Percentiles rank a stretch among this genome's conserved stretches.
phyloP scores from a whole-genome alignment of 2,113 vertebrate species.

The Eira barbara region DNA sequence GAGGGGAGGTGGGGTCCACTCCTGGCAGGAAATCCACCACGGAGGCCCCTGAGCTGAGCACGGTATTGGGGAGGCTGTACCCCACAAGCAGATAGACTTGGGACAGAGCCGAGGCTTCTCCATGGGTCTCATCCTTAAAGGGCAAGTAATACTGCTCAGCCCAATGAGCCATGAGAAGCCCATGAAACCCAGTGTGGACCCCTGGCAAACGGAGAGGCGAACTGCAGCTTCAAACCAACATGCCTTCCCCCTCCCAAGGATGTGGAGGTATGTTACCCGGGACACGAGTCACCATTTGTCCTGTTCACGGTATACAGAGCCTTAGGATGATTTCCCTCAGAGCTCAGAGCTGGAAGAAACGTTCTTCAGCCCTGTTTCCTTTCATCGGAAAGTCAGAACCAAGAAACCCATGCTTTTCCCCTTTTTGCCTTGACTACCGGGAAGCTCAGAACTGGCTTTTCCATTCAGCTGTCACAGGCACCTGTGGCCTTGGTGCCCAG shows the following conservation, averaged over 20 bases:
- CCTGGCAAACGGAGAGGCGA: neutral
- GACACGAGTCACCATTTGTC: neutral
- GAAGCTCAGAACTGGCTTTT: neutral
- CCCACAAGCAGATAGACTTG: too few species aligned
- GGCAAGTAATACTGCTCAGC: neutral
- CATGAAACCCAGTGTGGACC: neutral
- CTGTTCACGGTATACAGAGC: neutral
- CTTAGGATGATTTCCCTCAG: neutral
- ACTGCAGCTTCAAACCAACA: neutral
- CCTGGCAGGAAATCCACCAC: neutral
- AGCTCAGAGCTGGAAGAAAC: neutral
- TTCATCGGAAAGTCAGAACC: neutral
- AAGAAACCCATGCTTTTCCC: neutral
- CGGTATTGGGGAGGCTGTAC: neutral
- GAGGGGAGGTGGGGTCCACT: too few species aligned
- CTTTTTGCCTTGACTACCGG: neutral
- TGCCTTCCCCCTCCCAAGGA: neutral
- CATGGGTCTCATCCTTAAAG: fast-evolving
- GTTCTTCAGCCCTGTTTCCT: neutral
- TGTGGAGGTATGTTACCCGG: neutral
- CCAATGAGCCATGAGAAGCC: neutral
- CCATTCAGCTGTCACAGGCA: neutral
- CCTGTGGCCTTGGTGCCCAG: neutral
- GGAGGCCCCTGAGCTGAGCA: neutral
- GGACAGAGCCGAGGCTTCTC: neutral